These are phyloP conservation scores for Pocota personata DNA, from an alignment of 2,888 invertebrate species.

Conservation along the genomic window DNA sequence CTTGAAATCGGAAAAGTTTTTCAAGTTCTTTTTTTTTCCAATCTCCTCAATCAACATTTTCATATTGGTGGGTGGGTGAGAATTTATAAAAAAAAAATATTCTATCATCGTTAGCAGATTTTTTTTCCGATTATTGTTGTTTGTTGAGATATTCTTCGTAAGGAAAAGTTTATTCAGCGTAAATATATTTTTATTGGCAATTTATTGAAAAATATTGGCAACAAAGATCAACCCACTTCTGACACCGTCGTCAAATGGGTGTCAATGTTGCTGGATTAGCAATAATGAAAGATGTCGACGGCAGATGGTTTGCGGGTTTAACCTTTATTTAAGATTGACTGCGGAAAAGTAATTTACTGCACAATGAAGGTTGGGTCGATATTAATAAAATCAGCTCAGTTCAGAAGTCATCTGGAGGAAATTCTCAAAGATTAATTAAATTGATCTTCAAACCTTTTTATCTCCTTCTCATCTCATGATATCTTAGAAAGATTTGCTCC, in stretches of 20 bases:
- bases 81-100: conserved; percentile 27
- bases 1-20: conserved; percentile 60
- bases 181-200: conserved; percentile 36
- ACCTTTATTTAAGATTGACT: conserved; percentile 2
- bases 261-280: not conserved
- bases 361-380: too few relatives aligned
- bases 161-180: conserved; percentile 28
- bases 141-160: not conserved
- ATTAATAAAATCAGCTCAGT: too few relatives aligned
- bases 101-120: not conserved
- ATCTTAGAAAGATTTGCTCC: too few relatives aligned
- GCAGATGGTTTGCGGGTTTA: not conserved
- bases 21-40: not conserved
- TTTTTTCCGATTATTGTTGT: not conserved
- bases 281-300: not conserved
- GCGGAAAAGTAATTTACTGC: not conserved
- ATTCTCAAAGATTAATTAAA: too few relatives aligned
- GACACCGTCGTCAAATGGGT: not conserved
- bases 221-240: not conserved
- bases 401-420: too few relatives aligned
- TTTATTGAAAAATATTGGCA: conserved; percentile 21
- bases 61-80: not conserved
- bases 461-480: too few relatives aligned
- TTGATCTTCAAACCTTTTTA: too few relatives aligned
- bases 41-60: conserved; percentile 38